phyloP scores from a whole-genome alignment of 1,140 invertebrate species.

The Drosophila busckii region DNA sequence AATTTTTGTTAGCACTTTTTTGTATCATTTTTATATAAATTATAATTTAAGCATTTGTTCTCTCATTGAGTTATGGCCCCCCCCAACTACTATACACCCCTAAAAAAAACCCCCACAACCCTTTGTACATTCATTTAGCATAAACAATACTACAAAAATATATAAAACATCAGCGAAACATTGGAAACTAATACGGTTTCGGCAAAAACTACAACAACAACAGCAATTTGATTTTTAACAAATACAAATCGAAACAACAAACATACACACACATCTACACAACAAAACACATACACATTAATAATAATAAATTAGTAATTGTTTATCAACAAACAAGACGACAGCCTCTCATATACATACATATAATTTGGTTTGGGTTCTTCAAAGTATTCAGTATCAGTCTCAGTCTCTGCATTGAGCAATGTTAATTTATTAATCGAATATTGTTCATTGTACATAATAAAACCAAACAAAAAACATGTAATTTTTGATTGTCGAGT shows the following conservation, averaged over 20 bases:
- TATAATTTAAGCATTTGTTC: background rate
- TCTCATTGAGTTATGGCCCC: conserved; percentile 14
- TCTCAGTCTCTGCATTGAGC: conserved; percentile 25
- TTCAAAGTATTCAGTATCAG: conserved; percentile 45
- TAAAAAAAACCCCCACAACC: too few relatives aligned
- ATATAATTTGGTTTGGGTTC: conserved; percentile 70
- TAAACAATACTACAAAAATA: conserved; percentile 18
- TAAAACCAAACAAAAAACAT: too few relatives aligned
- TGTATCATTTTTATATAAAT: conserved; percentile 1
- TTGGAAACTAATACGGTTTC: conserved; percentile 58
- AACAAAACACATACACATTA: conserved; percentile 27
- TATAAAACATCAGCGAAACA: conserved; percentile 16
- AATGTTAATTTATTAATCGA: conserved; percentile 20
- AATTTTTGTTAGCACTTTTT: too few relatives aligned
- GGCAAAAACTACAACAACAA: conserved; percentile 13
- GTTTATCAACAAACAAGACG: too few relatives aligned
- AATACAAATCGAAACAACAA: conserved; percentile 14
- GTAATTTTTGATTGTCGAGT: too few relatives aligned
- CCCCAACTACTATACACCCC: too few relatives aligned
- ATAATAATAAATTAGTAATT: too few relatives aligned
- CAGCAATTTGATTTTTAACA: conserved; percentile 22
- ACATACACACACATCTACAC: conserved; percentile 2
- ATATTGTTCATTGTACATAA: conserved; percentile 57
- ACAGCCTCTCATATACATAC: conserved; percentile 39
- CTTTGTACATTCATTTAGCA: conserved; percentile 26